Evolutionary conservation across 2,888 invertebrate genomes (phyloP).

Genomic region (Biston stratarius): DNA sequence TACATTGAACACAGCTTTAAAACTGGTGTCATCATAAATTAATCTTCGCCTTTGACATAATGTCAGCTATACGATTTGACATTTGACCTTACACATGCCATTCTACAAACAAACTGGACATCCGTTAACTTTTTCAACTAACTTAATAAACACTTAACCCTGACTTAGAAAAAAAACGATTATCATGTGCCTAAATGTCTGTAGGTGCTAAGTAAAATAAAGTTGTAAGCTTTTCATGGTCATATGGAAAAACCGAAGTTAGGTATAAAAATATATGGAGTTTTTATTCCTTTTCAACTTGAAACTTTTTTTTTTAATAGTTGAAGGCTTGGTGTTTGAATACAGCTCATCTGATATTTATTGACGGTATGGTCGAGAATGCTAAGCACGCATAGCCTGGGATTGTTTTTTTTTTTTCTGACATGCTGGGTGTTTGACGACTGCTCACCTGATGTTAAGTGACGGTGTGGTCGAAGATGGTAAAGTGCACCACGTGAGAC

Average conservation of each 20-base stretch:
- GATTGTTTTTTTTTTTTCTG: too few species aligned
- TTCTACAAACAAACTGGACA: slow-evolving; percentile 43
- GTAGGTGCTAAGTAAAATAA: slow-evolving; percentile 50
- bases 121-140: slow-evolving; percentile 44
- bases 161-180: slow-evolving; percentile 45
- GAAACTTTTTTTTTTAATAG: too few species aligned
- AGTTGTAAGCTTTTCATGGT: slow-evolving; percentile 39
- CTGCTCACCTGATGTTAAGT: too few species aligned
- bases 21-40: slow-evolving; percentile 4
- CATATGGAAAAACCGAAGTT: slow-evolving; percentile 19
- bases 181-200: slow-evolving; percentile 28
- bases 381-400: too few species aligned
- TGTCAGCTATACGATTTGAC: slow-evolving; percentile 26
- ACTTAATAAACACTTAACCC: slow-evolving; percentile 41
- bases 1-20: slow-evolving; percentile 1
- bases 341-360: too few species aligned
- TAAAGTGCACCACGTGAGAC: too few species aligned
- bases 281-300: too few species aligned
- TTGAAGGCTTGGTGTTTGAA: too few species aligned
- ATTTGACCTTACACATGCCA: slow-evolving; percentile 47
- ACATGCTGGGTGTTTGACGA: too few species aligned
- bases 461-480: too few species aligned
- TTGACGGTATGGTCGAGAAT: too few species aligned
- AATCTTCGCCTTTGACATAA: slow-evolving; percentile 22
- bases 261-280: slow-evolving; percentile 2